These are phyloP conservation scores for Chrosomus eos DNA, from an alignment of 2,797 vertebrate genomes.

Conservation along the genomic window DNA sequence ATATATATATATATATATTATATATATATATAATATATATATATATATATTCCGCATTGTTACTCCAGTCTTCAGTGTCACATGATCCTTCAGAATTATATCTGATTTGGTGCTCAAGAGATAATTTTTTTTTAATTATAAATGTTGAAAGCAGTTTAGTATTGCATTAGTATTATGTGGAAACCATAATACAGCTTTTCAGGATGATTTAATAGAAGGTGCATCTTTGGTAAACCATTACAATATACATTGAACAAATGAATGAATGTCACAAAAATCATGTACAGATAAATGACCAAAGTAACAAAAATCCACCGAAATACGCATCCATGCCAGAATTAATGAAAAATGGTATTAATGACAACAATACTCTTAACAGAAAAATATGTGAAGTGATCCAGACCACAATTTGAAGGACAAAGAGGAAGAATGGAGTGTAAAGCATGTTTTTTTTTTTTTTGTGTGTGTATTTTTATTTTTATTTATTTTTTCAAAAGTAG, in stretches of 20 bases:
- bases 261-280: too few relatives aligned
- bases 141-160: slow-evolving; percentile 24
- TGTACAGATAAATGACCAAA: too few relatives aligned
- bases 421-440: background rate
- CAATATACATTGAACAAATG: too few relatives aligned
- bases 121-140: background rate
- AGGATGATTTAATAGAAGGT: background rate
- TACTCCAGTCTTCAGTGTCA: background rate
- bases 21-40: too few relatives aligned
- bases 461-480: background rate
- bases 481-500: background rate
- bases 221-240: background rate
- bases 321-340: background rate
- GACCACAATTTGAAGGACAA: slow-evolving; percentile 63
- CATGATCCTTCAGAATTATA: background rate
- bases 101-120: background rate
- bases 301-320: background rate
- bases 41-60: too few relatives aligned
- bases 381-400: slow-evolving; percentile 72
- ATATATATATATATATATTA: too few relatives aligned
- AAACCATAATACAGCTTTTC: background rate
- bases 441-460: background rate
- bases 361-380: slow-evolving; percentile 61
- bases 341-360: slow-evolving; percentile 52
- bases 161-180: background rate